Percentiles rank a stretch among this genome's conserved stretches.
These are phyloP conservation scores for Fragum whitleyi DNA, from an alignment of 2,888 invertebrate species.

Conservation along the genomic window DNA sequence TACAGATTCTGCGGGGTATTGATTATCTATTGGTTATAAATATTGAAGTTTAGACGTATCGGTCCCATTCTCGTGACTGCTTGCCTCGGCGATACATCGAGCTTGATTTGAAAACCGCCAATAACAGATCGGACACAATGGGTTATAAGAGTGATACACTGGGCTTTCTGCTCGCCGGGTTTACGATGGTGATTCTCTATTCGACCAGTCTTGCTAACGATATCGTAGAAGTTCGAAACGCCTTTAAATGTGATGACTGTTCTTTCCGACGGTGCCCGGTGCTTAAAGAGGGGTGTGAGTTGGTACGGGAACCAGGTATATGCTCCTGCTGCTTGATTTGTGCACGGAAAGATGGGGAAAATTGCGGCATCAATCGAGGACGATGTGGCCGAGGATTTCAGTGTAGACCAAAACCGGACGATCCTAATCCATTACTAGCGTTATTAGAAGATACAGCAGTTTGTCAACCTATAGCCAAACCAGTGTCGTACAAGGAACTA, in stretches of 20 bases:
- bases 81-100: neutral
- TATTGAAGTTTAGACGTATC: neutral
- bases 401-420: slow-evolving; percentile 43
- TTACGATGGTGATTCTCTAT: neutral
- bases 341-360: slow-evolving; percentile 47
- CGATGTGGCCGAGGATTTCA: slow-evolving; percentile 47
- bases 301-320: slow-evolving; percentile 55
- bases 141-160: neutral
- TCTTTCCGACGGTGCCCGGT: slow-evolving; percentile 36
- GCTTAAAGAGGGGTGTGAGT: slow-evolving; percentile 38
- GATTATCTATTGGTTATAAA: neutral
- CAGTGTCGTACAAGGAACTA: neutral
- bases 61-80: neutral
- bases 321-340: slow-evolving; percentile 57
- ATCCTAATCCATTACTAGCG: slow-evolving; percentile 45
- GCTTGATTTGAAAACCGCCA: neutral
- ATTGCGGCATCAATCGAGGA: slow-evolving; percentile 52
- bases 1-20: neutral
- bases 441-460: slow-evolving; percentile 44
- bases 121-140: no score
- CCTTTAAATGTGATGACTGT: slow-evolving; percentile 49
- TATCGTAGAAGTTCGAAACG: slow-evolving; percentile 2
- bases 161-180: neutral
- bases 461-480: slow-evolving; percentile 21
- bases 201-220: neutral